A percentile compares a stretch with the other conserved stretches of the same genome.
phyloP scores from a whole-genome alignment of 2,113 vertebrate species.

The Prunella himalayana region DNA sequence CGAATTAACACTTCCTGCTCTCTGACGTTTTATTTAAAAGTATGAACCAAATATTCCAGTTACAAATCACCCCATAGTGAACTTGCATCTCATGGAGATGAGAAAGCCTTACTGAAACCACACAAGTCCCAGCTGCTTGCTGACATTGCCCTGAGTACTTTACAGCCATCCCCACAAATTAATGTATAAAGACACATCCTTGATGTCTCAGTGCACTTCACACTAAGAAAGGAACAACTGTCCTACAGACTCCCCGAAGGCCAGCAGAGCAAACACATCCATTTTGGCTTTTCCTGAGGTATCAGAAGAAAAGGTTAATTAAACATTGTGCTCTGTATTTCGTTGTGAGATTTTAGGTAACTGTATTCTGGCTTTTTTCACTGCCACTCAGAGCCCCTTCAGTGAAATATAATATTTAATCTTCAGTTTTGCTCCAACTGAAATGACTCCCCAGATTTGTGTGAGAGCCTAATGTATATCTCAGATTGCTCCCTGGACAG shows the following conservation, averaged over 20 bases:
- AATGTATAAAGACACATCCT: not conserved
- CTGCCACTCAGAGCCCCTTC: slow-evolving; percentile 14
- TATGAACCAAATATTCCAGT: not conserved
- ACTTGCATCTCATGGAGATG: not conserved
- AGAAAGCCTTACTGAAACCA: not conserved
- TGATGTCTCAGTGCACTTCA: slow-evolving; percentile 24
- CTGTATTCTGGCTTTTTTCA: slow-evolving; percentile 59
- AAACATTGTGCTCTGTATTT: slow-evolving; percentile 21
- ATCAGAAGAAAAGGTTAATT: slow-evolving; percentile 61
- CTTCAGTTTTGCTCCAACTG: slow-evolving; percentile 10
- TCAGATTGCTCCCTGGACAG: slow-evolving; percentile 39
- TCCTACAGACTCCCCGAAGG: not conserved
- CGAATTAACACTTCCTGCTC: not conserved
- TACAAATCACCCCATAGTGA: not conserved
- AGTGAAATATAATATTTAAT: slow-evolving; percentile 47
- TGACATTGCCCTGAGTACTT: not conserved
- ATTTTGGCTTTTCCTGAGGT: not conserved
- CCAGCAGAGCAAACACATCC: not conserved
- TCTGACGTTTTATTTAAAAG: not conserved
- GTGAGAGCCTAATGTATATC: slow-evolving; percentile 21
- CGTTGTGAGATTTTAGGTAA: not conserved
- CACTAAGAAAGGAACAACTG: not conserved
- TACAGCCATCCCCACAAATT: not conserved
- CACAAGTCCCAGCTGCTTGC: not conserved
- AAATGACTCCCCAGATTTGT: slow-evolving; percentile 38